Evolutionary conservation across 2,797 vertebrate genomes (phyloP), one percentile per base, ranked within the genome.

Genomic region (Yasuhikotakia modesta): DNA sequence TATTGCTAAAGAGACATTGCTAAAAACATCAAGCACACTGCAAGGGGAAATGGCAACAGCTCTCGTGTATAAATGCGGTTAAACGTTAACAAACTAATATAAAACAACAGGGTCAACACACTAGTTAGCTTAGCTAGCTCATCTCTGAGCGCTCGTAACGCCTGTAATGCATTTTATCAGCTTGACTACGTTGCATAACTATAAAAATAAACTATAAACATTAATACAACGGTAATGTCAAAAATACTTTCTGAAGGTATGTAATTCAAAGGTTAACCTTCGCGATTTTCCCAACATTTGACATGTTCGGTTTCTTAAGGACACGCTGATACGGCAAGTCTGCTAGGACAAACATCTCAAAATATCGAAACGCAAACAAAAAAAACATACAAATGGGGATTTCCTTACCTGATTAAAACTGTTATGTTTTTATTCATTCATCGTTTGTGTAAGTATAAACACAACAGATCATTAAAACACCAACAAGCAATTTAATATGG

Each of bases 311-410:
- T 39, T 5, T 73, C 17, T 4, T 70, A 3, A 8, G 17, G 8
- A 39, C 6, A 5, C 73, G 58, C 82, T 86, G 70, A 73, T 90
- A 91, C 86, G 87, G 89, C 60, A 77, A 87, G 68, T 53, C 79
- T 24, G 6, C 30, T 1, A 27, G 53, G 39, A 74, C 73, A 81
- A 43, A 67, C 8, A 8, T 10, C 35, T 39, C 35, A 39, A 39
- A 39, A 39, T 39, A 39, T 10, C 35, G 5, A 39, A 39, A 39
- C 35, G n/a, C n/a, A n/a, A n/a, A n/a, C n/a, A n/a, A n/a, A n/a
- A n/a, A n/a, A n/a, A n/a, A n/a, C n/a, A n/a, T n/a, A n/a, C n/a
- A n/a, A n/a, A n/a, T n/a, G n/a, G n/a, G n/a, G n/a, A n/a, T n/a
- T n/a, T n/a, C n/a, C n/a, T n/a, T n/a, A n/a, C n/a, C n/a, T n/a